Evolutionary conservation across 2,797 vertebrate species (phyloP).

Genomic region (Typhlichthys subterraneus): DNA sequence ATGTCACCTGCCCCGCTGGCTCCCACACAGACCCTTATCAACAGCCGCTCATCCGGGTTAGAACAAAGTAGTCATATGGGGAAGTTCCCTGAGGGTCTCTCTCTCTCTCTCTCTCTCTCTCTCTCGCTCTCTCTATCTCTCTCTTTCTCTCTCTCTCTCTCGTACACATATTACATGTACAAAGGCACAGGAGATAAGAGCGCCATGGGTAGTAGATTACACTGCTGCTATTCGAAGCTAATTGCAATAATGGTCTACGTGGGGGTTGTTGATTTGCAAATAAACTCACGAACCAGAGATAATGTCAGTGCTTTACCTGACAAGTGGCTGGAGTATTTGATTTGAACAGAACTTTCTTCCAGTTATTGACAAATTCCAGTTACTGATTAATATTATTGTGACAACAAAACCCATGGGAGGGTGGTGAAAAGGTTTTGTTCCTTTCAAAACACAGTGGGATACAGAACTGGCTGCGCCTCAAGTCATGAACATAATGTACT

Average conservation of each 20-base stretch:
- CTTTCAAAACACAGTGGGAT: slow-evolving; percentile 9
- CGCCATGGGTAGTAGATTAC: slow-evolving; percentile 41
- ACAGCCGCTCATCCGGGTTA: slow-evolving; percentile 69
- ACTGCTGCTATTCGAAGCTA: slow-evolving; percentile 61
- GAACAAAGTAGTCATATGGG: slow-evolving; percentile 59
- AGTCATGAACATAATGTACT: slow-evolving; percentile 36
- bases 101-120: slow-evolving; percentile 1
- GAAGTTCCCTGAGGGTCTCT: slow-evolving; percentile 57
- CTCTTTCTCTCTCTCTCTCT: slow-evolving; percentile 1
- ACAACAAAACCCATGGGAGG: slow-evolving; percentile 14
- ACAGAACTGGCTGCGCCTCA: slow-evolving; percentile 14
- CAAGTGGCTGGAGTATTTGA: slow-evolving; percentile 33
- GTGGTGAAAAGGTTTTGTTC: slow-evolving; percentile 15
- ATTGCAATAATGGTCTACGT: slow-evolving; percentile 33
- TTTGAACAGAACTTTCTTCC: neutral
- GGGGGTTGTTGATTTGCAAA: slow-evolving; percentile 45
- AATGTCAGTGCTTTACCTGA: slow-evolving; percentile 39
- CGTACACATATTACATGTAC: slow-evolving; percentile 29
- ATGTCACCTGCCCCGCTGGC: slow-evolving; percentile 71
- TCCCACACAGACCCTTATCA: slow-evolving; percentile 69
- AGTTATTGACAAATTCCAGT: slow-evolving; percentile 14
- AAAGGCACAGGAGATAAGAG: slow-evolving; percentile 29
- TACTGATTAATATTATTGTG: slow-evolving; percentile 20
- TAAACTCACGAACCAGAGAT: slow-evolving; percentile 48
- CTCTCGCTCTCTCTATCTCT: slow-evolving; percentile 1